Evolutionary conservation across 2,888 invertebrate species (phyloP).

Genomic region (Stenotaenia linearis): DNA sequence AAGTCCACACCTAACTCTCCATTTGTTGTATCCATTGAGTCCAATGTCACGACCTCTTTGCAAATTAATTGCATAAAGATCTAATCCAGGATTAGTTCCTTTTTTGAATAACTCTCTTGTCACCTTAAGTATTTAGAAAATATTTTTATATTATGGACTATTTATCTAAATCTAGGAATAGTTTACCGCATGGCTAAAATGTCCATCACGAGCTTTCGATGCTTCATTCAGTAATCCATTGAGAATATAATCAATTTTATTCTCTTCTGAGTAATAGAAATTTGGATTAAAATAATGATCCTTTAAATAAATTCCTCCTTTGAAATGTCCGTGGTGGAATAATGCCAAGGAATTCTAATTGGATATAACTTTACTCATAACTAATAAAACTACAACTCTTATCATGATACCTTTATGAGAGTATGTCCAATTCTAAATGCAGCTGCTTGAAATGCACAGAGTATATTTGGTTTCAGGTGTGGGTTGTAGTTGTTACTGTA

Average conservation of each 20-base stretch:
- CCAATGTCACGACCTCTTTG: slow-evolving; percentile 16
- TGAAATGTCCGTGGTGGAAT: not conserved
- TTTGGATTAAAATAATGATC: slow-evolving; percentile 28
- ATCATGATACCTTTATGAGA: not conserved
- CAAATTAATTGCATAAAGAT: slow-evolving; percentile 8
- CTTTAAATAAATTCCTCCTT: not conserved
- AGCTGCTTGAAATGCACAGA: not conserved
- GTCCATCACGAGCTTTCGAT: not conserved
- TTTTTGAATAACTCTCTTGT: slow-evolving; percentile 6
- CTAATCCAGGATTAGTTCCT: not conserved
- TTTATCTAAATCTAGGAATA: not conserved
- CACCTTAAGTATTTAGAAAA: not conserved
- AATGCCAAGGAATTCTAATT: not conserved
- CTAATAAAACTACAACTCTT: not conserved
- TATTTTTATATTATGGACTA: not conserved
- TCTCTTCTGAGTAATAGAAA: not conserved
- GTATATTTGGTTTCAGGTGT: not conserved
- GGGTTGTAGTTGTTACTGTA: slow-evolving; percentile 11
- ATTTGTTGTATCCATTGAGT: not conserved
- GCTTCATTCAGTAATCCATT: not conserved
- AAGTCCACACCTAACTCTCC: not conserved
- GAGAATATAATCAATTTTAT: not conserved
- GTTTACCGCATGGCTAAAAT: not conserved
- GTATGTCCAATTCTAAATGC: slow-evolving; percentile 30
- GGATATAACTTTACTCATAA: no score